Evolutionary conservation across 2,888 invertebrate genomes (phyloP).

Genomic region (Mystacides longicornis): DNA sequence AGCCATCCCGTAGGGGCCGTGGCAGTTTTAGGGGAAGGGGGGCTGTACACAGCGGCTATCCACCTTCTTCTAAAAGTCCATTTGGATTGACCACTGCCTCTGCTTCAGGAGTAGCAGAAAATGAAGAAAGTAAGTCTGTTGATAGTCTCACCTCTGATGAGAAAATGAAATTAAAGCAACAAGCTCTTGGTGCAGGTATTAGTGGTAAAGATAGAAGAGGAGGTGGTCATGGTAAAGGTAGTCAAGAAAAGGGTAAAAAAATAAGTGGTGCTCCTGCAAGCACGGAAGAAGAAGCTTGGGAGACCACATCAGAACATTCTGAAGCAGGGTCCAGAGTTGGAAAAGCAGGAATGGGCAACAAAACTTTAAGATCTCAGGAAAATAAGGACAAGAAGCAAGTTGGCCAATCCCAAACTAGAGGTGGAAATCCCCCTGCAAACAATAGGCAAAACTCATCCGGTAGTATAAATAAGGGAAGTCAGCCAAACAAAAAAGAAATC

Average conservation of each 20-base stretch:
- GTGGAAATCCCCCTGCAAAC: conserved; percentile 28
- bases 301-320: conserved; percentile 79
- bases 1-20: conserved; percentile 80
- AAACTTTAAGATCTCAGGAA: conserved; percentile 26
- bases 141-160: conserved; percentile 42
- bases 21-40: conserved; percentile 53
- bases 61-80: conserved; percentile 73
- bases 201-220: conserved; percentile 40
- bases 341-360: conserved; percentile 5
- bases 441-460: conserved; percentile 34
- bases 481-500: conserved; percentile 29
- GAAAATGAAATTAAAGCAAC: conserved; percentile 59
- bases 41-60: conserved; percentile 58
- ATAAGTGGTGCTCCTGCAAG: conserved; percentile 38
- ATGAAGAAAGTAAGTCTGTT: conserved; percentile 25
- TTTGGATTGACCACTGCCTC: conserved; percentile 52
- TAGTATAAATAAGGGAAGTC: conserved; percentile 31
- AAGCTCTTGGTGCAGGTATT: conserved; percentile 61
- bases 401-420: conserved; percentile 28
- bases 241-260: conserved; percentile 23
- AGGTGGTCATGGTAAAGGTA: conserved; percentile 31
- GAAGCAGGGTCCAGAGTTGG: conserved; percentile 40
- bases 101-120: conserved; percentile 30
- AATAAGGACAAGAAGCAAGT: conserved; percentile 37
- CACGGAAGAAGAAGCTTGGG: conserved; percentile 64